These are phyloP conservation scores for Acanthochromis polyacanthus DNA, from an alignment of 2,113 vertebrate genomes.

Conservation along the genomic window DNA sequence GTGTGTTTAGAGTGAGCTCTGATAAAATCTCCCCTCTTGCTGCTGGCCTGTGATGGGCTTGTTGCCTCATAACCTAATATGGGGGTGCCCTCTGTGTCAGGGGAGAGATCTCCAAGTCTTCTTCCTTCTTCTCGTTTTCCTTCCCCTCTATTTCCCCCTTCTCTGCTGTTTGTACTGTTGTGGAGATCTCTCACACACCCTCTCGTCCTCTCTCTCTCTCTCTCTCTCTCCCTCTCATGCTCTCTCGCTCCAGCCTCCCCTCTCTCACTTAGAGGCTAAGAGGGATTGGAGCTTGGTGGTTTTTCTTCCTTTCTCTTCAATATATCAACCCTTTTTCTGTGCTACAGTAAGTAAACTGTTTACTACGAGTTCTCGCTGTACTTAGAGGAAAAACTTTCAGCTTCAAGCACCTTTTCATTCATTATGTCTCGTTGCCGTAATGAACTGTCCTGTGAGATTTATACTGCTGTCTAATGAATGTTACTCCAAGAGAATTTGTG, in stretches of 20 bases:
- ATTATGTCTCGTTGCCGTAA: conserved; percentile 1
- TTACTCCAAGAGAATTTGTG: not conserved
- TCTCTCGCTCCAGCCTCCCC: conserved; percentile 35
- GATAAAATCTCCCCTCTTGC: conserved; percentile 76
- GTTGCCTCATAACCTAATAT: conserved; percentile 83
- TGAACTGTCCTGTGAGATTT: not conserved
- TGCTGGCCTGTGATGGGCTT: conserved; percentile 32
- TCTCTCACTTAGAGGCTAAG: conserved; percentile 56
- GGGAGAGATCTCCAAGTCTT: conserved; percentile 35
- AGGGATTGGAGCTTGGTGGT: conserved; percentile 57
- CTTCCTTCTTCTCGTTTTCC: conserved; percentile 12
- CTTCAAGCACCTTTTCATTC: conserved; percentile 47
- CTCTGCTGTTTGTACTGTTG: conserved; percentile 34
- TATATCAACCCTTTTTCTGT: conserved; percentile 39
- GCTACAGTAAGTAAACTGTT: conserved; percentile 73
- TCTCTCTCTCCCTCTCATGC: conserved; percentile 33
- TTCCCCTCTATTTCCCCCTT: conserved; percentile 38
- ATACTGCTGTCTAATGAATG: not conserved
- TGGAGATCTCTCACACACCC: conserved; percentile 43
- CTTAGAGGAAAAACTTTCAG: not conserved
- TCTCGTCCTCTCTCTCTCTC: conserved; percentile 26
- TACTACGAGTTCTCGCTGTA: conserved; percentile 23
- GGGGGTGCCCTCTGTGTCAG: conserved; percentile 71
- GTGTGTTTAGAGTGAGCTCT: conserved; percentile 64
- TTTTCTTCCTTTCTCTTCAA: conserved; percentile 54